Conservation (phyloP, 1,140 invertebrate species). For the Lepidurus apus region DNA sequence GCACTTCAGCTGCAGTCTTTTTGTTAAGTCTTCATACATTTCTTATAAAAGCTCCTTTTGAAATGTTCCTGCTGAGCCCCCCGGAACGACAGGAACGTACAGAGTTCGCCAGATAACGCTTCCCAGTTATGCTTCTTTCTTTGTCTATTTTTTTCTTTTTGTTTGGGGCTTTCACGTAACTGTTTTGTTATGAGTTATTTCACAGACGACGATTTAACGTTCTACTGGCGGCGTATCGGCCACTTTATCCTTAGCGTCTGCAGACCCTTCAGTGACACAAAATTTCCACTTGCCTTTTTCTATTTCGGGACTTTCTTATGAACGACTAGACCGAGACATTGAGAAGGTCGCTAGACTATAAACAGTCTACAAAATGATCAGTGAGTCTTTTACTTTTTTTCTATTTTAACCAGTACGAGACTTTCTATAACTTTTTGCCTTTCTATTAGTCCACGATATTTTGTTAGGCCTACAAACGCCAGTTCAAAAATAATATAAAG, state of each 20-base stretch:
- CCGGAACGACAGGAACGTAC: no score
- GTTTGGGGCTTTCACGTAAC: no score
- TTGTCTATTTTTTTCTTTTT: no score
- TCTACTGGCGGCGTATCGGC: neutral
- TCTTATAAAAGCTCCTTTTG: no score
- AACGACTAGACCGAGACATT: neutral
- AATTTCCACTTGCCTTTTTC: constrained; percentile 19
- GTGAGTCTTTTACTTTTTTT: neutral
- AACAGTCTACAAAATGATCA: neutral
- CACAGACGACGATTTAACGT: neutral
- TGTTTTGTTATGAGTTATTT: neutral
- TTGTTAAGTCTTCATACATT: no score
- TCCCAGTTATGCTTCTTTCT: no score
- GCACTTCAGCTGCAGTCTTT: no score
- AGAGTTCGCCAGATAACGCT: no score
- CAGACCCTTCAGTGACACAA: constrained; percentile 14
- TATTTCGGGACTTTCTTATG: constrained; percentile 14
- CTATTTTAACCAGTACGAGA: neutral
- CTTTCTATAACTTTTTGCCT: neutral
- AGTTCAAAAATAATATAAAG: no score
- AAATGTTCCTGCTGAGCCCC: no score
- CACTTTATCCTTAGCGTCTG: neutral
- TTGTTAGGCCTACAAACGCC: no score
- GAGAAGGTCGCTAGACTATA: neutral
- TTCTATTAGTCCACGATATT: neutral